Conservation (phyloP, 2,797 vertebrate species). For the Pangasius djambal region DNA sequence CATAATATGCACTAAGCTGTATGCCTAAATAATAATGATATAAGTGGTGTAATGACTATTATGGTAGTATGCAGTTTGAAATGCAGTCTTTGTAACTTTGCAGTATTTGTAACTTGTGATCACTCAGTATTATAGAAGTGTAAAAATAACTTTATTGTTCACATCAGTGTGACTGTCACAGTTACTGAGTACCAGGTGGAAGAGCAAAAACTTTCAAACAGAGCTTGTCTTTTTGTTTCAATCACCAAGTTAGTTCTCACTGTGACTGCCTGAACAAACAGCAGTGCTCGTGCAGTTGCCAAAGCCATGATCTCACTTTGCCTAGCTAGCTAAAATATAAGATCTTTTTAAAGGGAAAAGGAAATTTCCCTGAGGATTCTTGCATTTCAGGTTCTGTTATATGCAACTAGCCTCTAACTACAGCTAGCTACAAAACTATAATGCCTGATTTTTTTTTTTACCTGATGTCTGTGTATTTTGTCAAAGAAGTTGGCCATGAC, state of each 20-base stretch:
- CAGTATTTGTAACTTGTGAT: background rate
- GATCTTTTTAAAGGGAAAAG: background rate
- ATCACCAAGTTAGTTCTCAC: background rate
- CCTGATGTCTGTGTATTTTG: background rate
- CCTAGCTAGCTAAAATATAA: background rate
- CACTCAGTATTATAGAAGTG: background rate
- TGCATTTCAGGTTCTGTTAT: background rate
- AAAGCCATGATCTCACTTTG: background rate
- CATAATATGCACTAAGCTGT: background rate
- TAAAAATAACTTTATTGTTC: constrained; percentile 6
- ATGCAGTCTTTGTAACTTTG: background rate
- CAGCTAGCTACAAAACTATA: background rate
- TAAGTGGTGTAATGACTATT: background rate
- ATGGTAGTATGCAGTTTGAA: background rate
- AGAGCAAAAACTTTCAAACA: background rate
- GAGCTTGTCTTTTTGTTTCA: background rate
- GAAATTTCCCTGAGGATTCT: background rate
- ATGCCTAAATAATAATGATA: background rate
- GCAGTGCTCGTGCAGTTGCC: background rate
- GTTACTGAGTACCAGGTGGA: background rate
- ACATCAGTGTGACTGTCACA: background rate
- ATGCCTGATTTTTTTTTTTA: background rate
- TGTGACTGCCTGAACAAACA: background rate
- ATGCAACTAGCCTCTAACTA: background rate
- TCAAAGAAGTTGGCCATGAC: background rate